Evolutionary conservation across 2,113 vertebrate genomes (phyloP).

Genomic region (Speoplatyrhinus poulsoni): DNA sequence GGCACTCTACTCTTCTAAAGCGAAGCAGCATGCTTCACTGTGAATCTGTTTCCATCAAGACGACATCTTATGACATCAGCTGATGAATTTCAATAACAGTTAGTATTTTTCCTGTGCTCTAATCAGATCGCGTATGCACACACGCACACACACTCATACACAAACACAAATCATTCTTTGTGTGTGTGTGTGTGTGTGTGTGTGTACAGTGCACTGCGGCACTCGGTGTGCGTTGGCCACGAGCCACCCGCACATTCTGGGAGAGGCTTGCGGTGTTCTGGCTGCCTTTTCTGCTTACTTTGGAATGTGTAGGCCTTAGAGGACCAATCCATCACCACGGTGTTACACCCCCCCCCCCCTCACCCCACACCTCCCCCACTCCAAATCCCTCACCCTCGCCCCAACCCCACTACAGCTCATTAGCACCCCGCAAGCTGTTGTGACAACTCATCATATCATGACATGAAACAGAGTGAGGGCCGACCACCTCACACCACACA

Average conservation of each 20-base stretch:
- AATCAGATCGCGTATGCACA: conserved; percentile 6
- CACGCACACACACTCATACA: neutral
- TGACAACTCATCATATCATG: conserved; percentile 83
- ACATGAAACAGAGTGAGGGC: conserved; percentile 70
- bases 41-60: conserved; percentile 42
- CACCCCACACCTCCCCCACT: conserved; percentile 54
- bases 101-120: conserved; percentile 35
- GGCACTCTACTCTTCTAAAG: conserved; percentile 44
- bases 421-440: conserved; percentile 74
- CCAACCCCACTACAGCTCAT: conserved; percentile 75
- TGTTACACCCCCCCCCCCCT: conserved; percentile 65
- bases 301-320: conserved; percentile 74
- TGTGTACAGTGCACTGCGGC: conserved; percentile 50
- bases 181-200: conserved; percentile 28
- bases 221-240: conserved; percentile 53
- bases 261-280: conserved; percentile 62
- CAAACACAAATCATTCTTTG: conserved; percentile 14
- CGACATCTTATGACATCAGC: conserved; percentile 24
- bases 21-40: conserved; percentile 21
- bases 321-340: conserved; percentile 75
- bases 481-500: neutral
- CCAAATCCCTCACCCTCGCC: conserved; percentile 24
- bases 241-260: conserved; percentile 61
- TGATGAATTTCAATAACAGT: conserved; percentile 33
- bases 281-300: conserved; percentile 73